Base-by-base conservation (phyloP, 2,797 vertebrate genomes). In the Poliocrania exsul region DNA sequence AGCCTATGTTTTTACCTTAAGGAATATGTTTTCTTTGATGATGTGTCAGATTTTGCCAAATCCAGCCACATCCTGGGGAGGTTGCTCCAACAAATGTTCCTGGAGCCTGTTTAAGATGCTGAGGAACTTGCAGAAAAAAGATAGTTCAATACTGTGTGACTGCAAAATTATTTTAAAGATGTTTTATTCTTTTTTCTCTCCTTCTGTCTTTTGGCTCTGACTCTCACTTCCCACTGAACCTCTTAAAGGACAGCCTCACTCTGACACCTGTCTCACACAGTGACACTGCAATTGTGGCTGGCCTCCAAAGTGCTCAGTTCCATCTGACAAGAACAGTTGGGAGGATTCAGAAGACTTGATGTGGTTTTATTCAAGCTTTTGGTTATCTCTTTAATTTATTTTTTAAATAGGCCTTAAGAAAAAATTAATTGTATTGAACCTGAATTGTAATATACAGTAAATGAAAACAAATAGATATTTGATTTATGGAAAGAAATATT, bases 401-500 rank as follows among this genome's bases (percentile, higher is more conserved):
- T 81, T 81, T 49, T 18, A 47, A 57, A n/a, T 89, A 71, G 74
- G 35, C 13, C 12, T 50, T 70, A 62, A 53, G 74, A 73, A 20
- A 67, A 54, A 72, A 46, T 70, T 88, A 20, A 56, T 72, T 81
- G 49, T 24, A 28, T 38, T 79, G 33, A 20, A 54, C 16, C 61
- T 79, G 14, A 65, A 15, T 84, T 91, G 4, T 69, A 75, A 23
- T 87, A 62, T 19, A 26, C 7, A 37, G 29, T 65, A 86, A 80
- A 73, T 71, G 23, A 72, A 92, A 91, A 51, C 2, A 49, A 54
- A 66, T 64, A 12, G 23, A 5, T 47, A 33, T 17, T 58, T 89
- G 40, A 89, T 80, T 93, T 82, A 54, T 93, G 64, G 73, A 74
- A 66, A 66, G 75, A 69, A 50, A 51, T 77, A 42, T 26, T 53